A percentile compares a stretch with the other conserved stretches of the same genome.
Evolutionary conservation across 2,888 invertebrate species (phyloP).

Genomic region (Drosophila mulleri): DNA sequence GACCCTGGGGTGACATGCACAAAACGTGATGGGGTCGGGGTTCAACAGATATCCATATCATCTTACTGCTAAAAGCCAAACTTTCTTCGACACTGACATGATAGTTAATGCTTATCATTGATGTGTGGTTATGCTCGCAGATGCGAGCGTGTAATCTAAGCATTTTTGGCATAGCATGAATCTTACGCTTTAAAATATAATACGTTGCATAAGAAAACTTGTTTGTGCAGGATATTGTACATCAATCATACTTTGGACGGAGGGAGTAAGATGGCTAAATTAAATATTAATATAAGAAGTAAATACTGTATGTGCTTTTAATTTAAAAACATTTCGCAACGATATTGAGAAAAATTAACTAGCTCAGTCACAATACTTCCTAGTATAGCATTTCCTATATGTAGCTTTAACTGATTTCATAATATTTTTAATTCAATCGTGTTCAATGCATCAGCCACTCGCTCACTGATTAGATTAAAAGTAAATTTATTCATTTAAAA

Average conservation of each 20-base stretch:
- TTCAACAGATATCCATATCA: slow-evolving; percentile 41
- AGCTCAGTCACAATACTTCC: neutral
- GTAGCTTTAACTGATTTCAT: neutral
- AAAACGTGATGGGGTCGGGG: slow-evolving; percentile 19
- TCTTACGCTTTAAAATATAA: neutral
- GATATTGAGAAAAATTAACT: no score
- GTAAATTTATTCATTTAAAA: slow-evolving; percentile 4
- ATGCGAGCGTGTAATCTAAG: slow-evolving; percentile 13
- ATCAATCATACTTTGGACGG: neutral
- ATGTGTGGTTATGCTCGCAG: slow-evolving; percentile 27
- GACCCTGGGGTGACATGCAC: slow-evolving; percentile 63
- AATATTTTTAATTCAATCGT: neutral
- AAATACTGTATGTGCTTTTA: no score
- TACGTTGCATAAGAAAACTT: no score
- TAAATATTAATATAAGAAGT: no score
- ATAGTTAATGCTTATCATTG: slow-evolving; percentile 47
- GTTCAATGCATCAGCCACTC: neutral
- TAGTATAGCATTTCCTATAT: neutral
- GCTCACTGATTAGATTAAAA: neutral
- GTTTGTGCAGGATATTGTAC: neutral
- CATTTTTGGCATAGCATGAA: neutral
- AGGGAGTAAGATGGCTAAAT: neutral
- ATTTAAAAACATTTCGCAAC: no score
- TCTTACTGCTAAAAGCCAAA: slow-evolving; percentile 39
- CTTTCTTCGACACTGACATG: slow-evolving; percentile 33